Evolutionary conservation across 2,888 invertebrate genomes (phyloP).

Genomic region (Heliconius cydno): DNA sequence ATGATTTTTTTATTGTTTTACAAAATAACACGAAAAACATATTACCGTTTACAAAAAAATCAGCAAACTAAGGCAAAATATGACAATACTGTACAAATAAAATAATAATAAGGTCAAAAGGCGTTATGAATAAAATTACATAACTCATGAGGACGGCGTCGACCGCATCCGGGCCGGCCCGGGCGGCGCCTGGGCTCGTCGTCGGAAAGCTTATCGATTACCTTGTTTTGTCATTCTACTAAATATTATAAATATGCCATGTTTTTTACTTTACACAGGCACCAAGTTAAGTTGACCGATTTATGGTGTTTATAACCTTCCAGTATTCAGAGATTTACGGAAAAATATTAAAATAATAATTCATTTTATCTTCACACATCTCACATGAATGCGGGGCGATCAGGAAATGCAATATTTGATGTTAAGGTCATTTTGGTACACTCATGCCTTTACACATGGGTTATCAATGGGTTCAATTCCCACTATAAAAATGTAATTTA

Average conservation of each 20-base stretch:
- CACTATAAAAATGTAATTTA: not conserved
- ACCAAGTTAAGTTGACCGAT: not conserved
- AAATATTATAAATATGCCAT: conserved; percentile 15
- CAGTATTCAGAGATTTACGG: conserved; percentile 14
- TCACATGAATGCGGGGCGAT: not conserved
- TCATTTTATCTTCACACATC: not conserved
- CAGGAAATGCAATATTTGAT: not conserved
- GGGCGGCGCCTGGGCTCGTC: conserved; percentile 56
- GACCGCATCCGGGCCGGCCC: conserved; percentile 49
- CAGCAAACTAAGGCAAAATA: conserved; percentile 10
- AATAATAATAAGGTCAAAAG: conserved; percentile 57
- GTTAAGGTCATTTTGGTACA: not conserved
- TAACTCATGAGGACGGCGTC: conserved; percentile 60
- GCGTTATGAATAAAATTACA: conserved; percentile 69
- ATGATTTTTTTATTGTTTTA: not conserved
- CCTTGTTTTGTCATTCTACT: conserved; percentile 17
- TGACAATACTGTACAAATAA: conserved; percentile 42
- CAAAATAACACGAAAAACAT: not conserved
- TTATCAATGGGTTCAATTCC: not conserved
- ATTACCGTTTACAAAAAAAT: not conserved
- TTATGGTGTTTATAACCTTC: not conserved
- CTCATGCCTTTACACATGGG: not conserved
- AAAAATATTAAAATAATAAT: conserved; percentile 13
- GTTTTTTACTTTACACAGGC: conserved; percentile 14
- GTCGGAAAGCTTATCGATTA: conserved; percentile 18